Conservation (phyloP, 2,797 vertebrate genomes). For the Thunnus albacares region DNA sequence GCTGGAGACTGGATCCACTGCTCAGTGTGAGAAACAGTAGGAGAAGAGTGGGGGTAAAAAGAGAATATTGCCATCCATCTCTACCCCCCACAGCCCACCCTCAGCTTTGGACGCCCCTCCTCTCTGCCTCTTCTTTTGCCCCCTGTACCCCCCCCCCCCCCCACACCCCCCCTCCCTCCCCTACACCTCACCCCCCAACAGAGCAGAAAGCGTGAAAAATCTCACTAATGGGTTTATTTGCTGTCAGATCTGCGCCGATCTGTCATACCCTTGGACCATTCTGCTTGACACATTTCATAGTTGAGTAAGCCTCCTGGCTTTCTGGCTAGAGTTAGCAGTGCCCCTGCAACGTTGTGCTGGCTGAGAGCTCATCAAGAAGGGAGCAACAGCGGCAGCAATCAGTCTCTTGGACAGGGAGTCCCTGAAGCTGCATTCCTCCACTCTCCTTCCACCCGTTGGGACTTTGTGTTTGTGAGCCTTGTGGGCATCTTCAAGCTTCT, state of each 20-base stretch:
- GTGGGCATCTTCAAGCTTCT: constrained; percentile 62
- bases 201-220: constrained; percentile 89
- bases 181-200: constrained; percentile 79
- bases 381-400: constrained; percentile 70
- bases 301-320: constrained; percentile 84
- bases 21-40: constrained; percentile 70
- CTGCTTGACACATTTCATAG: constrained; percentile 88
- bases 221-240: constrained; percentile 91
- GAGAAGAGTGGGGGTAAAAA: constrained; percentile 29
- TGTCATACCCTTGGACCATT: constrained; percentile 87
- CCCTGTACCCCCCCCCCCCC: constrained; percentile 63
- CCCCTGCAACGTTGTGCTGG: constrained; percentile 70
- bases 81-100: constrained; percentile 65
- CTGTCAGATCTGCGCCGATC: constrained; percentile 88
- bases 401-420: constrained; percentile 69
- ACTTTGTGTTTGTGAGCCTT: constrained; percentile 49
- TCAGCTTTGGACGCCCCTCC: constrained; percentile 74
- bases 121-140: constrained; percentile 72
- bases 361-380: constrained; percentile 77
- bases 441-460: constrained; percentile 48
- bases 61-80: constrained; percentile 73
- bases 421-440: constrained; percentile 71
- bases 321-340: constrained; percentile 70
- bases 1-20: constrained; percentile 50
- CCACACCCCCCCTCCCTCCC: constrained; percentile 42